Conservation (phyloP, 2,888 invertebrate genomes). For the Diarsia dahlii region DNA sequence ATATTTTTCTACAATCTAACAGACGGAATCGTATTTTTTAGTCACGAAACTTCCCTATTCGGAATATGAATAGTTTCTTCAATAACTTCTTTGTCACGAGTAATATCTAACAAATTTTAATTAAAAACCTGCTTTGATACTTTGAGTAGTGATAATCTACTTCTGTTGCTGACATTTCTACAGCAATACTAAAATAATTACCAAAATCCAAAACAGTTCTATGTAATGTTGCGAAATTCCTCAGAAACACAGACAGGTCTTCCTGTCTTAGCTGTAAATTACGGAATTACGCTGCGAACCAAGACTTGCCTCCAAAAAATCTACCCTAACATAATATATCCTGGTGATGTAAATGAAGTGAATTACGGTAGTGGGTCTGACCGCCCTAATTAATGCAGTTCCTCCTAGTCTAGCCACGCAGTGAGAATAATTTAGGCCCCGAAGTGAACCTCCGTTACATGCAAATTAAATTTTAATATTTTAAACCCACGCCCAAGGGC, state of each 20-base stretch:
- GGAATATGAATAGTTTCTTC: no score
- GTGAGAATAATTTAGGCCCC: slow-evolving; percentile 67
- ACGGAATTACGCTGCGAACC: neutral
- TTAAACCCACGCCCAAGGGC: slow-evolving; percentile 58
- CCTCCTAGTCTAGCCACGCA: slow-evolving; percentile 68
- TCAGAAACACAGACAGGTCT: neutral
- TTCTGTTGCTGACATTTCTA: no score
- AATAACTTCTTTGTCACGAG: no score
- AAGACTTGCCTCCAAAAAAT: slow-evolving; percentile 17
- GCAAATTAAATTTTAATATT: slow-evolving; percentile 77
- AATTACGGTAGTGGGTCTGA: slow-evolving; percentile 63
- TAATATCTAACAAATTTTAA: no score
- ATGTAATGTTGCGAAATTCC: neutral
- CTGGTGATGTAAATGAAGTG: slow-evolving; percentile 57
- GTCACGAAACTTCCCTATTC: no score
- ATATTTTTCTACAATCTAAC: no score
- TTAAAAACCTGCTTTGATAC: no score
- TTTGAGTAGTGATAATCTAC: no score
- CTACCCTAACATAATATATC: neutral
- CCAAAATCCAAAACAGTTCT: no score
- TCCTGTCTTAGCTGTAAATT: neutral
- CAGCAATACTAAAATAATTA: neutral
- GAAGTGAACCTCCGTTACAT: slow-evolving; percentile 61
- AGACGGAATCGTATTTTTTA: no score
- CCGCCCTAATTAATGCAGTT: slow-evolving; percentile 67